Percentiles rank a stretch among this genome's conserved stretches.
Conservation (phyloP, 2,888 invertebrate genomes). For the Dendrolimus pini region DNA sequence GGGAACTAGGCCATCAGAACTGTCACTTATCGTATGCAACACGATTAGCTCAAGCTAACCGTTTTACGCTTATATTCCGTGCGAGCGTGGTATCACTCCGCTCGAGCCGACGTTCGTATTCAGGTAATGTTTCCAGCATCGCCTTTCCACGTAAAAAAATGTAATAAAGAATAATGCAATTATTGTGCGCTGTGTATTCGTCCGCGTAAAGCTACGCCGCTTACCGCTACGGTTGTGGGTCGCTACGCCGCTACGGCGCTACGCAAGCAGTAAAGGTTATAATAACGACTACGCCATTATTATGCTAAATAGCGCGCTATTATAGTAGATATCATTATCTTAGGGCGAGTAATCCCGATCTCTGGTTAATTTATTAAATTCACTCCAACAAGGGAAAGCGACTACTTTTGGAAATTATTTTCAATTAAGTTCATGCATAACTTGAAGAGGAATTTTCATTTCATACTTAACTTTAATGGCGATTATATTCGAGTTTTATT, state of each 20-base stretch:
- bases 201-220: not conserved
- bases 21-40: no score
- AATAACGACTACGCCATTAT: slow-evolving; percentile 30
- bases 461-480: not conserved
- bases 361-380: slow-evolving; percentile 39
- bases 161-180: no score
- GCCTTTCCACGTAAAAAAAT: no score
- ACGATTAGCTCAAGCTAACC: no score
- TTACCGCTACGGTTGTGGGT: not conserved
- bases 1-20: no score
- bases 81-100: no score
- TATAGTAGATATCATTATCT: slow-evolving; percentile 41
- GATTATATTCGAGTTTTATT: no score
- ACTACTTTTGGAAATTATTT: slow-evolving; percentile 4
- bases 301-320: slow-evolving; percentile 39
- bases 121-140: no score
- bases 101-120: no score
- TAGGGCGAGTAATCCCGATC: slow-evolving; percentile 24
- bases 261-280: slow-evolving; percentile 12
- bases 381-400: slow-evolving; percentile 2
- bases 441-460: not conserved
- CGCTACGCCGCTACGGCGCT: not conserved
- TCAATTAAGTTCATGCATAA: slow-evolving; percentile 6
- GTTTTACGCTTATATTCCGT: no score
- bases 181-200: not conserved